Evolutionary conservation across 2,888 invertebrate species (phyloP).

Genomic region (Drosophila subsilvestris): DNA sequence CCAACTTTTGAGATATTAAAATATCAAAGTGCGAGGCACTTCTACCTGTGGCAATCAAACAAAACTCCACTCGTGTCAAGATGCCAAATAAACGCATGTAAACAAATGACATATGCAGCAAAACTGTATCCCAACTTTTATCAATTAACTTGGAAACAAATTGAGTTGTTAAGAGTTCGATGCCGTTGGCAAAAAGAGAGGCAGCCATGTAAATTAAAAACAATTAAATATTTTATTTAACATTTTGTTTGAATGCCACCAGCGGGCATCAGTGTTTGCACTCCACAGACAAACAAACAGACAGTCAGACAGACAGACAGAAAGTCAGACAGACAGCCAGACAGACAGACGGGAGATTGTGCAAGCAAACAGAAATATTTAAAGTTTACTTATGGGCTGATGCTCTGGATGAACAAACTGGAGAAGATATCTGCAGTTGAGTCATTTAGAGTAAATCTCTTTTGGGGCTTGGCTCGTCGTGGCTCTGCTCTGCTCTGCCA

Average conservation of each 20-base stretch:
- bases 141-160: slow-evolving; percentile 47
- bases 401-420: slow-evolving; percentile 9
- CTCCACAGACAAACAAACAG: slow-evolving; percentile 27
- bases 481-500: neutral
- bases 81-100: slow-evolving; percentile 36
- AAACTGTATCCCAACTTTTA: slow-evolving; percentile 47
- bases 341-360: slow-evolving; percentile 1
- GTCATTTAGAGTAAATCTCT: slow-evolving; percentile 31
- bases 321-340: no score
- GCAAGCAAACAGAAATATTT: slow-evolving; percentile 35
- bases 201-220: slow-evolving; percentile 58
- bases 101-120: neutral
- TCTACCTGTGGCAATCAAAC: neutral
- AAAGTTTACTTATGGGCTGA: slow-evolving; percentile 29
- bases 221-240: slow-evolving; percentile 72
- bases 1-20: neutral
- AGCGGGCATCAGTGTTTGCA: slow-evolving; percentile 27
- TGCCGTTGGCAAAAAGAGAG: slow-evolving; percentile 29
- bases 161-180: slow-evolving; percentile 40
- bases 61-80: slow-evolving; percentile 22
- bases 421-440: neutral
- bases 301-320: slow-evolving; percentile 3
- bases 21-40: slow-evolving; percentile 25
- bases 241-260: slow-evolving; percentile 42
- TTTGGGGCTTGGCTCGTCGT: slow-evolving; percentile 2